These are phyloP conservation scores for Pachyramphus minor DNA, from an alignment of 2,113 vertebrate genomes.

Conservation along the genomic window DNA sequence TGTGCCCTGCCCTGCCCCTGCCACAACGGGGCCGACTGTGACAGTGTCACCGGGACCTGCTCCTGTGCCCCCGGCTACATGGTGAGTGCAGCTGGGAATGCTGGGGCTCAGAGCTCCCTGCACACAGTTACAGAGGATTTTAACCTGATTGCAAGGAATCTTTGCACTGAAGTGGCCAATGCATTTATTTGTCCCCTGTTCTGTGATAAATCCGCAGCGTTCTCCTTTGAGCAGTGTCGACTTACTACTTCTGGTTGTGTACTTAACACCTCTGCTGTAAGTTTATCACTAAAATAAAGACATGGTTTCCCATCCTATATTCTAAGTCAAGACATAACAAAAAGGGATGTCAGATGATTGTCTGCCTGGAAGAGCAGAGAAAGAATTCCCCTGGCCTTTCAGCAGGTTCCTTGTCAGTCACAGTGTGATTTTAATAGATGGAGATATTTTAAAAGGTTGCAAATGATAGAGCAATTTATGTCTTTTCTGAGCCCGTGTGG, in stretches of 20 bases:
- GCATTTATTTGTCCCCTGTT: fast-evolving
- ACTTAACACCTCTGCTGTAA: not conserved
- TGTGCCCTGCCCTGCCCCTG: slow-evolving; percentile 86
- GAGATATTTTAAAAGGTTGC: slow-evolving; percentile 27
- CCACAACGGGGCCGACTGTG: slow-evolving; percentile 90
- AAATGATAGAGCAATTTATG: slow-evolving; percentile 51
- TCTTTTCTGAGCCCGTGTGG: slow-evolving; percentile 25
- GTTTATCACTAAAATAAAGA: not conserved
- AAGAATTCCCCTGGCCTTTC: slow-evolving; percentile 41
- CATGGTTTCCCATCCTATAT: not conserved
- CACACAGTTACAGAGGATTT: not conserved
- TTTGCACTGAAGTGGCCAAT: not conserved
- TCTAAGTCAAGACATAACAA: slow-evolving; percentile 26
- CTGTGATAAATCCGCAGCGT: not conserved
- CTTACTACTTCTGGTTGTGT: not conserved
- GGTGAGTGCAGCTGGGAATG: slow-evolving; percentile 69
- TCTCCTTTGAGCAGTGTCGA: not conserved
- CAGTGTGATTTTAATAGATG: slow-evolving; percentile 45
- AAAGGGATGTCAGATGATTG: slow-evolving; percentile 47
- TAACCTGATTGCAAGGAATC: not conserved
- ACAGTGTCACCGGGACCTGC: slow-evolving; percentile 86
- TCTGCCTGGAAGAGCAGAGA: slow-evolving; percentile 41
- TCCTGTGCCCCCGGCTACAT: slow-evolving; percentile 89
- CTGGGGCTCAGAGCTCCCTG: not conserved
- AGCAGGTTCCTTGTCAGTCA: slow-evolving; percentile 53